A percentile compares a stretch with the other conserved stretches of the same genome.
These are phyloP conservation scores for Sinella curviseta DNA, from an alignment of 1,140 invertebrate species.

Conservation along the genomic window DNA sequence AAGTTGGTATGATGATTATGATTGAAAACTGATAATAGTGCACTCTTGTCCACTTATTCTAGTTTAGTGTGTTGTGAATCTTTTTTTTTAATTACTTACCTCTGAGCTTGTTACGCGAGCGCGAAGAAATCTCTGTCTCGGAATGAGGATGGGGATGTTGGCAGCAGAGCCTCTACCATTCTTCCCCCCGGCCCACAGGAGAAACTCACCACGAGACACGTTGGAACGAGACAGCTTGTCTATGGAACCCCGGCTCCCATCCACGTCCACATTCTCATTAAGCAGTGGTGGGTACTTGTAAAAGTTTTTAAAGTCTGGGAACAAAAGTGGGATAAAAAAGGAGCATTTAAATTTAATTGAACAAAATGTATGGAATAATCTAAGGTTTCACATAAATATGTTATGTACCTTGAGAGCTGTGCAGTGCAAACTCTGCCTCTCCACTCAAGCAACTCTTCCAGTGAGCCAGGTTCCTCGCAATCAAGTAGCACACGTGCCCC, in stretches of 20 bases:
- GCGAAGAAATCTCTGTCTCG: constrained; percentile 68
- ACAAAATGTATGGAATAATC: too few relatives aligned
- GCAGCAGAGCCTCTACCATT: background rate
- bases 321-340: constrained; percentile 33
- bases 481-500: constrained; percentile 57
- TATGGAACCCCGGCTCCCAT: constrained; percentile 4
- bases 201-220: constrained; percentile 14
- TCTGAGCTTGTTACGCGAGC: constrained; percentile 51
- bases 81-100: too few relatives aligned
- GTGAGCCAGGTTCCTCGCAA: constrained; percentile 66
- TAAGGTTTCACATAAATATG: background rate
- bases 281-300: constrained; percentile 64
- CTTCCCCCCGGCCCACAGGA: background rate
- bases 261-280: background rate
- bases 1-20: too few relatives aligned
- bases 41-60: too few relatives aligned
- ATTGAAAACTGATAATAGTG: too few relatives aligned
- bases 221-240: background rate
- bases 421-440: background rate
- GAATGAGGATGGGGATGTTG: constrained; percentile 51
- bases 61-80: too few relatives aligned
- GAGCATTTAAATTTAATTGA: too few relatives aligned
- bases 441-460: constrained; percentile 55
- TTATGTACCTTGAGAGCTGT: constrained; percentile 17
- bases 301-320: constrained; percentile 61